Conservation (phyloP, 1,140 invertebrate species). For the Drosophila rhopaloa region DNA sequence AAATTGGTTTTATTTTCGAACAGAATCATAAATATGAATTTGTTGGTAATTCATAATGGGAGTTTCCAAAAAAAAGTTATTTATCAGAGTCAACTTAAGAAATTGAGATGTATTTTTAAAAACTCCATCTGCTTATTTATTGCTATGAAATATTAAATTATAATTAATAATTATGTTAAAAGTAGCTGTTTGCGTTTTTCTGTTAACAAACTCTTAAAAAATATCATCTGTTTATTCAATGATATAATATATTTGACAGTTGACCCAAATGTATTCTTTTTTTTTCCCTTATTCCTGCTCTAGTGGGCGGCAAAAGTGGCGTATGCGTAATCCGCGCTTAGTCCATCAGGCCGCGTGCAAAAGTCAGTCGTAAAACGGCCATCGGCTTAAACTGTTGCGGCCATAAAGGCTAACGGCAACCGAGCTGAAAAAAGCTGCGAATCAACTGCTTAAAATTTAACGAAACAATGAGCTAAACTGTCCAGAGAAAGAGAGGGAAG, state of each 20-base stretch:
- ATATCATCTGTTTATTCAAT: not conserved
- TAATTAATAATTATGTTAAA: too few relatives aligned
- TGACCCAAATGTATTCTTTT: not conserved
- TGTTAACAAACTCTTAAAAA: not conserved
- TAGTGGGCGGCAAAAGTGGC: conserved; percentile 32
- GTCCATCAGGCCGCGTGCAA: conserved; percentile 54
- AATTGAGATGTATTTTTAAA: too few relatives aligned
- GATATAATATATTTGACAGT: not conserved
- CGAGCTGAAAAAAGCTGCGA: conserved; percentile 33
- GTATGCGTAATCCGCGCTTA: conserved; percentile 81
- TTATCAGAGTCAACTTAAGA: too few relatives aligned
- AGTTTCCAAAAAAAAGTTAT: too few relatives aligned
- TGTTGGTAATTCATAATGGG: too few relatives aligned
- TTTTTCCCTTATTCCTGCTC: not conserved
- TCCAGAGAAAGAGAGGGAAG: conserved; percentile 8
- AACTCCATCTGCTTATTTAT: too few relatives aligned
- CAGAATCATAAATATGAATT: too few relatives aligned
- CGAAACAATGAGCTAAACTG: conserved; percentile 76
- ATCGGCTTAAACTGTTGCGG: conserved; percentile 81
- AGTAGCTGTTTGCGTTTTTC: not conserved
- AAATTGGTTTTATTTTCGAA: too few relatives aligned
- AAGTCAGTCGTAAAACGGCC: conserved; percentile 79
- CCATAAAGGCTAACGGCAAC: conserved; percentile 76
- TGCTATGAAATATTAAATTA: not conserved
- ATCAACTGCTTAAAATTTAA: conserved; percentile 80